Conservation (phyloP, 1,140 invertebrate genomes). For the Pogonomyrmex californicus region DNA sequence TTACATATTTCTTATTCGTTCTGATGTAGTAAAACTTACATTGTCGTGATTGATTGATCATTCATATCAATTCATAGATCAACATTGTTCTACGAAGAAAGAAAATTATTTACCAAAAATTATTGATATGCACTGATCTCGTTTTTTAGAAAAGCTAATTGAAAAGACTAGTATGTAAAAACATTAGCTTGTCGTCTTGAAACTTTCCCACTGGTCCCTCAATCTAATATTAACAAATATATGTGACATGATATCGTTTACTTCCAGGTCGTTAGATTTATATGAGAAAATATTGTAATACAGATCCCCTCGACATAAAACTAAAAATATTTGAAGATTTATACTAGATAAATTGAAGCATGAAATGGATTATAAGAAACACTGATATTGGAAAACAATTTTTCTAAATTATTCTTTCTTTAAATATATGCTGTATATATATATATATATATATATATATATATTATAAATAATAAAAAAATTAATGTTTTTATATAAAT, state of each 20-base stretch:
- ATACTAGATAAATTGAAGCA: too few relatives aligned
- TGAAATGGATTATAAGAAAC: too few relatives aligned
- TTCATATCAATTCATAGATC: constrained; percentile 78
- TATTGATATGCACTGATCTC: constrained; percentile 48
- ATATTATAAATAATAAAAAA: too few relatives aligned
- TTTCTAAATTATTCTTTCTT: too few relatives aligned
- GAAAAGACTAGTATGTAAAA: constrained; percentile 59
- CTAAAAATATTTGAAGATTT: too few relatives aligned
- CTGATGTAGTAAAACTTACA: not conserved
- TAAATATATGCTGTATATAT: too few relatives aligned
- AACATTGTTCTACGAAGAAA: constrained; percentile 29
- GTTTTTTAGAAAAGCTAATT: constrained; percentile 12
- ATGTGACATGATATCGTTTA: not conserved
- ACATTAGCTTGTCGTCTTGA: constrained; percentile 66
- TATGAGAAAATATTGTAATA: not conserved
- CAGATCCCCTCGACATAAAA: not conserved
- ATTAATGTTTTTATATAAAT: too few relatives aligned
- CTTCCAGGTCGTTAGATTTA: not conserved
- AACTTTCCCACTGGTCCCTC: constrained; percentile 38
- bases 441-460: too few relatives aligned
- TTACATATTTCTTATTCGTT: not conserved
- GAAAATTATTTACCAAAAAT: constrained; percentile 8
- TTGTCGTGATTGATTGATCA: constrained; percentile 42
- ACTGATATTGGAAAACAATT: too few relatives aligned
- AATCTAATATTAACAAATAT: constrained; percentile 39